Evolutionary conservation across 2,113 vertebrate species (phyloP).

Genomic region (Bettongia penicillata): DNA sequence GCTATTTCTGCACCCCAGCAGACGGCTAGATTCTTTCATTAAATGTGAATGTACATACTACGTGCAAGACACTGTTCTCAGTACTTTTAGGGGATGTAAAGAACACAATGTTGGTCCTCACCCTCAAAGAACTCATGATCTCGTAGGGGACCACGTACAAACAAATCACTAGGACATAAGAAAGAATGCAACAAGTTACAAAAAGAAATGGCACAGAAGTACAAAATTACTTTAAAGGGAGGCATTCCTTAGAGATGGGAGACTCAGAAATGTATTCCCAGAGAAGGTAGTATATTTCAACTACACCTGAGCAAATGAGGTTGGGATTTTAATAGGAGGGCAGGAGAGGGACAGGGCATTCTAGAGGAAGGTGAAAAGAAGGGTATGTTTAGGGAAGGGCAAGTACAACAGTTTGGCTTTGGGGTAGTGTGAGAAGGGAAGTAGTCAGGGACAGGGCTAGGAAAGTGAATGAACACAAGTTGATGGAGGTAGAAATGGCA

Average conservation of each 20-base stretch:
- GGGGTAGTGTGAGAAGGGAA: neutral
- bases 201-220: neutral
- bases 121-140: neutral
- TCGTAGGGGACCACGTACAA: neutral
- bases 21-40: neutral
- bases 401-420: neutral
- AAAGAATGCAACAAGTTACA: neutral
- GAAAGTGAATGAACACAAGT: neutral
- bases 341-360: neutral
- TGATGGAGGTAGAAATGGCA: neutral
- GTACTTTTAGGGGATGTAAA: neutral
- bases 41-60: neutral
- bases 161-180: neutral
- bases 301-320: neutral
- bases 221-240: neutral
- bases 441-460: neutral
- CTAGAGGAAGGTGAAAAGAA: neutral
- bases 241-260: neutral
- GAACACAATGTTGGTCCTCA: neutral
- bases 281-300: neutral
- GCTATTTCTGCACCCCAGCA: neutral
- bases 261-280: neutral
- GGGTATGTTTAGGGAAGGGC: neutral
- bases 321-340: neutral
- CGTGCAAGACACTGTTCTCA: neutral